Percentiles rank a stretch among this genome's conserved stretches.
These are phyloP conservation scores for Folsomia candida DNA, from an alignment of 2,888 invertebrate genomes.

Conservation along the genomic window DNA sequence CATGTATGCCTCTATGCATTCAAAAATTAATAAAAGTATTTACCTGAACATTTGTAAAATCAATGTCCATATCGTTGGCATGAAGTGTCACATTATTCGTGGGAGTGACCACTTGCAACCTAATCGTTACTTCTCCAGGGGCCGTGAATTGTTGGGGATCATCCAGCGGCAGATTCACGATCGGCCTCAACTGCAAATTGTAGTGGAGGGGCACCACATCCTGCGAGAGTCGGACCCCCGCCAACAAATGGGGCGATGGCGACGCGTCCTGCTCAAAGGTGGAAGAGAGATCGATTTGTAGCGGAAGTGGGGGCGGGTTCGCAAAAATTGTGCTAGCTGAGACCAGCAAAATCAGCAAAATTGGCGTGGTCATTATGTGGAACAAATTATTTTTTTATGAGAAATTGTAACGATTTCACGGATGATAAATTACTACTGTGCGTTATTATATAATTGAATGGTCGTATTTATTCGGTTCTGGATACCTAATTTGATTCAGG, in stretches of 20 bases:
- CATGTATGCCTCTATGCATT: neutral
- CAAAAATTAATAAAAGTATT: conserved; percentile 6
- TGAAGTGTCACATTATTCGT: conserved; percentile 18
- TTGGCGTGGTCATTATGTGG: no score
- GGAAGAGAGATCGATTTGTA: neutral
- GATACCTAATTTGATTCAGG: no score
- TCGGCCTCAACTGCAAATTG: conserved; percentile 20
- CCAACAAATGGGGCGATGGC: neutral
- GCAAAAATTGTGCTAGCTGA: no score
- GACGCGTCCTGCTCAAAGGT: neutral
- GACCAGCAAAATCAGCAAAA: no score
- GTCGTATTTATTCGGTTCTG: no score
- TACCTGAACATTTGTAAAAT: neutral
- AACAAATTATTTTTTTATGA: no score
- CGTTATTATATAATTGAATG: no score
- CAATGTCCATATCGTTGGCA: conserved; percentile 19
- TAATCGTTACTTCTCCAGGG: conserved; percentile 17
- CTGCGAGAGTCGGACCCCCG: conserved; percentile 14
- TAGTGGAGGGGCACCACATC: conserved; percentile 23
- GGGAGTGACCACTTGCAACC: neutral
- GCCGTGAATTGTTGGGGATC: conserved; percentile 16
- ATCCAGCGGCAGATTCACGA: conserved; percentile 8
- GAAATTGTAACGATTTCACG: no score
- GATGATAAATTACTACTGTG: no score
- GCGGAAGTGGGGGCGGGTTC: no score